A percentile compares a stretch with the other conserved stretches of the same genome.
These are phyloP conservation scores for Brachynemurus nebulosus DNA, from an alignment of 2,888 invertebrate species.

Conservation along the genomic window DNA sequence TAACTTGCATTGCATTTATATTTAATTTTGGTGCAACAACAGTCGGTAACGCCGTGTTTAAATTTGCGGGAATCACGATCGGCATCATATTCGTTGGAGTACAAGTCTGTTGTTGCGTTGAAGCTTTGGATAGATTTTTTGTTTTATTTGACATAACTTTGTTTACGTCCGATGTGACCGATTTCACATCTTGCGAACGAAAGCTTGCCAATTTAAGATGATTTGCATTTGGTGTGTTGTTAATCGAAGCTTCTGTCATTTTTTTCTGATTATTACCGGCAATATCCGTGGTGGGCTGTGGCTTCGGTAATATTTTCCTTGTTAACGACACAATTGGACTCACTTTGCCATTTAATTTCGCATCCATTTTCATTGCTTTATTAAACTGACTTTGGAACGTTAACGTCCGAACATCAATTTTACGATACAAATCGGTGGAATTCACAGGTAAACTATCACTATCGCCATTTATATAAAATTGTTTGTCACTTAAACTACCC, in stretches of 20 bases:
- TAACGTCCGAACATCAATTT: slow-evolving; percentile 25
- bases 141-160: not conserved
- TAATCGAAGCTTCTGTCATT: slow-evolving; percentile 27
- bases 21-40: slow-evolving; percentile 24
- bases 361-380: slow-evolving; percentile 13
- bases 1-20: slow-evolving; percentile 27
- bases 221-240: slow-evolving; percentile 5
- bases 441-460: slow-evolving; percentile 6
- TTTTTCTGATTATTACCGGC: slow-evolving; percentile 30
- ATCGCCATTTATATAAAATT: slow-evolving; percentile 10
- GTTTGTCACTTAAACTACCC: slow-evolving; percentile 5
- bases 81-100: not conserved
- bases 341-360: slow-evolving; percentile 23
- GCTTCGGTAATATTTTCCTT: slow-evolving; percentile 31
- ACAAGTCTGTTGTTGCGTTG: not conserved
- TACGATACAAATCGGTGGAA: slow-evolving; percentile 14
- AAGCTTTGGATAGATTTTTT: not conserved
- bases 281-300: slow-evolving; percentile 24
- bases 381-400: slow-evolving; percentile 28
- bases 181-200: slow-evolving; percentile 30
- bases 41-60: slow-evolving; percentile 9
- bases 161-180: slow-evolving; percentile 35
- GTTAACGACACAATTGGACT: slow-evolving; percentile 26
- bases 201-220: slow-evolving; percentile 22
- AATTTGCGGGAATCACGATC: slow-evolving; percentile 6